Base-by-base conservation (phyloP, 2,888 invertebrate genomes). In the Idaea biselata region DNA sequence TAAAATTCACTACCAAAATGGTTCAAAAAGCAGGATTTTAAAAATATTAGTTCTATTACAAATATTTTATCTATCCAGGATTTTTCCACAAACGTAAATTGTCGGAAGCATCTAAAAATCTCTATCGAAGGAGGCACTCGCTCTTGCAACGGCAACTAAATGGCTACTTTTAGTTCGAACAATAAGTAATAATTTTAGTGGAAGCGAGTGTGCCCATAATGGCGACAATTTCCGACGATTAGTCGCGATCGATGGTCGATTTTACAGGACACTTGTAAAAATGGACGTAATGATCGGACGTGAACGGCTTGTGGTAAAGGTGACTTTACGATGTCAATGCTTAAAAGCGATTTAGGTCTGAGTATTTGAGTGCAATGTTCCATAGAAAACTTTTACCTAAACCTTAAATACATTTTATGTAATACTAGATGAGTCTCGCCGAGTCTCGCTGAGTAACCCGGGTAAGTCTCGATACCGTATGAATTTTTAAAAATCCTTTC, bases 191-290 rank as follows among this genome's bases (percentile, higher is more conserved):
- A 85, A 89, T 89, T 91, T 89, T 89, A 91, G 91, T 89, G 86
- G 85, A 76, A 85, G 79, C 83, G 87, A 90, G 87, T 87, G 89
- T 83, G 80, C 84, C 88, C 83, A 88, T 91, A 90, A 91, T 91
- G 90, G 90, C 83, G 78, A 85, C 91, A 87, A 91, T 92, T 91
- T 91, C 91, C 91, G 88, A 87, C 91, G 85, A 91, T 92, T 91
- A 91, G 86, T 75, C 81, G 83, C 80, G 76, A 63, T 63, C 80
- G 80, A 74, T 77, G 80, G 81, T 73, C 81, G 82, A 80, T 84
- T 89, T 84, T 82, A 80, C 86, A 79, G 86, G 86, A 87, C 86
- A 85, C 84, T 86, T 82, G 75, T 83, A 86, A 89, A 89, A 89
- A 86, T 85, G 86, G 83, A 72, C 72, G 78, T 86, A 86, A 88